phyloP scores from a whole-genome alignment of 2,113 vertebrate genomes.

The Vombatus ursinus region DNA sequence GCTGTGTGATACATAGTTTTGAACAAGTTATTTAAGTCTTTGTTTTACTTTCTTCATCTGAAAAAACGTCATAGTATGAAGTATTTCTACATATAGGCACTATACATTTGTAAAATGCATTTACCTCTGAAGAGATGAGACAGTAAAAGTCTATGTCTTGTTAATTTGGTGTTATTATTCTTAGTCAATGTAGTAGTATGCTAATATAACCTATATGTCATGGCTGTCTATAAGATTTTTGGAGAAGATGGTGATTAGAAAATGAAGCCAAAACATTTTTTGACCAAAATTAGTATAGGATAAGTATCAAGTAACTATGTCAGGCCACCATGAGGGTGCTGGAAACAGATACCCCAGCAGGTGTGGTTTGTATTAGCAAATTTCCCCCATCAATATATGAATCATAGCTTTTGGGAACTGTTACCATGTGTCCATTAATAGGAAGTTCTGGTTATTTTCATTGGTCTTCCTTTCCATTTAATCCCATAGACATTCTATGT shows the following conservation, averaged over 20 bases:
- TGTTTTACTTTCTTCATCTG: not conserved
- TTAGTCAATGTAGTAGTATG: not conserved
- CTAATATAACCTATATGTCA: not conserved
- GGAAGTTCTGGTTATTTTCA: not conserved
- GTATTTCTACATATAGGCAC: not conserved
- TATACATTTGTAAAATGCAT: not conserved
- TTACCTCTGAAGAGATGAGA: not conserved
- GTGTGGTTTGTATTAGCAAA: not conserved
- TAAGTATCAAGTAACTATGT: not conserved
- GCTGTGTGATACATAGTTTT: too few relatives aligned
- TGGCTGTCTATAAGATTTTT: not conserved
- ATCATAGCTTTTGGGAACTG: not conserved
- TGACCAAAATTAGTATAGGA: not conserved
- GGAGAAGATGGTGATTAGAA: not conserved
- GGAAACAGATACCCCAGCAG: not conserved
- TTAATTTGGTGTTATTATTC: not conserved
- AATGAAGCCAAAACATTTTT: not conserved
- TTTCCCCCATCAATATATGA: not conserved
- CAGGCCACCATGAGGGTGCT: not conserved
- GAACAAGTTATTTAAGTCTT: not conserved
- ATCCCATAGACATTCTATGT: not conserved
- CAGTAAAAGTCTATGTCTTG: not conserved
- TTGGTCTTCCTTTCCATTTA: not conserved
- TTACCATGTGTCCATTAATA: not conserved
- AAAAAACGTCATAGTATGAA: not conserved